Evolutionary conservation across 2,797 vertebrate species (phyloP).

Genomic region (Urosaurus nigricauda): DNA sequence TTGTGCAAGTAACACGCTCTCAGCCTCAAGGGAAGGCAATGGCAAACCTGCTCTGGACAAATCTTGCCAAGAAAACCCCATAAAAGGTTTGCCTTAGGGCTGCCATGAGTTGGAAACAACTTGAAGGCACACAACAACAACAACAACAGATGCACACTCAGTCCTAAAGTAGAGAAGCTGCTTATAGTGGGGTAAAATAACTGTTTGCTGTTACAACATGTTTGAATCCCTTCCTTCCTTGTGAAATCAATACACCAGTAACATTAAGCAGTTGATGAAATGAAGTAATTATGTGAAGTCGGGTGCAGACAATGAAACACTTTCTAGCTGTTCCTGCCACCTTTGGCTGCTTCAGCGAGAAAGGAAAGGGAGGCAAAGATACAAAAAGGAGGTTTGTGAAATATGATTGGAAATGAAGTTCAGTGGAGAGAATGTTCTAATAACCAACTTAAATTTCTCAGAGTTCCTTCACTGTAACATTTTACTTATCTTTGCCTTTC

Average conservation of each 20-base stretch:
- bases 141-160: neutral
- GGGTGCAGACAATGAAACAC: neutral
- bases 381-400: constrained; percentile 32
- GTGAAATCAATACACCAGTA: neutral
- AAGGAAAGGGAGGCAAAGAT: constrained; percentile 24
- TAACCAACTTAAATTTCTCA: constrained; percentile 30
- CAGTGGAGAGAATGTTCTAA: constrained; percentile 25
- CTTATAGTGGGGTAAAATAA: neutral
- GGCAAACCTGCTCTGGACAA: no score
- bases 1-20: no score
- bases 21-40: no score
- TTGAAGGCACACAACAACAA: no score
- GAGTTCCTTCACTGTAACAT: constrained; percentile 34
- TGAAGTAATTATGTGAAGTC: neutral
- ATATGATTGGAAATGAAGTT: constrained; percentile 15
- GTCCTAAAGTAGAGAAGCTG: neutral
- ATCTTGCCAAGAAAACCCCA: no score
- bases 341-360: constrained; percentile 1
- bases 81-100: no score
- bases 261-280: neutral
- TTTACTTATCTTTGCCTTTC: constrained; percentile 16
- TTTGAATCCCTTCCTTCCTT: neutral
- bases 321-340: neutral
- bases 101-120: no score
- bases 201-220: no score